Evolutionary conservation across 2,113 vertebrate genomes (phyloP).

Genomic region (Leucosticte australis): DNA sequence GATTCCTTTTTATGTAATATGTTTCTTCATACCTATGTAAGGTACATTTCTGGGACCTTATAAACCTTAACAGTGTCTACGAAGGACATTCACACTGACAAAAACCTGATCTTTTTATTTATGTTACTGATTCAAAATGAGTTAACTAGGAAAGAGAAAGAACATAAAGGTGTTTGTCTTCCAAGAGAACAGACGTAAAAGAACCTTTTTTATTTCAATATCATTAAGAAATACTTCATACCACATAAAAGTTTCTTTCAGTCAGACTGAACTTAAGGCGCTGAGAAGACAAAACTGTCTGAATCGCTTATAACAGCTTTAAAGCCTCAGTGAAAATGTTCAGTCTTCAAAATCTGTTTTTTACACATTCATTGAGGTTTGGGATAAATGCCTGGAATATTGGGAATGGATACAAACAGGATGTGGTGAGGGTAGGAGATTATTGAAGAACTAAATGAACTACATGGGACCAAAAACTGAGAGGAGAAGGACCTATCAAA

Average conservation of each 20-base stretch:
- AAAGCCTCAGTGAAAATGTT: neutral
- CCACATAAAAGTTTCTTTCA: neutral
- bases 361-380: neutral
- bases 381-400: neutral
- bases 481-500: neutral
- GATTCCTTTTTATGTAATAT: neutral
- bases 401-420: neutral
- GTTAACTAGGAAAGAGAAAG: neutral
- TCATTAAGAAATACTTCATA: neutral
- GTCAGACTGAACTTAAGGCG: neutral
- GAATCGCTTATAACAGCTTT: neutral
- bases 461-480: neutral
- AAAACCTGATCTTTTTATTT: neutral
- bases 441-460: neutral
- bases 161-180: neutral
- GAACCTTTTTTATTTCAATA: neutral
- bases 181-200: neutral
- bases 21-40: neutral
- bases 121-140: neutral
- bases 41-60: neutral
- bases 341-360: neutral
- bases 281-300: neutral
- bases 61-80: neutral
- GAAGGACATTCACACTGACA: neutral
- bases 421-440: neutral